Conservation (phyloP, 1,140 invertebrate species). For the Nautilus pompilius region DNA sequence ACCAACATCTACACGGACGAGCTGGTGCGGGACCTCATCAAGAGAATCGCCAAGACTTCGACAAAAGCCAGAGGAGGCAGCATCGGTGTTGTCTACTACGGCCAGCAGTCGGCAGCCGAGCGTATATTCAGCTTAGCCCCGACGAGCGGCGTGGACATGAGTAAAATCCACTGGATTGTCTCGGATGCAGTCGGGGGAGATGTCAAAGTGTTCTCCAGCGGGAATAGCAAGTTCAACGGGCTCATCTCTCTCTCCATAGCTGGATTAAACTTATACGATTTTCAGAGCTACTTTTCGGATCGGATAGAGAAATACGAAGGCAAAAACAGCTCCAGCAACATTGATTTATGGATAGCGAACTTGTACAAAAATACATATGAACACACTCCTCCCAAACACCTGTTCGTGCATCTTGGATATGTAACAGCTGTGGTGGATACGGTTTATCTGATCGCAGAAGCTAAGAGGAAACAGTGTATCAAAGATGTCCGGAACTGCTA, state of each 20-base stretch:
- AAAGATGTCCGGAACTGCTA: not conserved
- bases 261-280: conserved; percentile 11
- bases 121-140: conserved; percentile 12
- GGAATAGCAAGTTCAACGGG: conserved; percentile 7
- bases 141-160: conserved; percentile 1
- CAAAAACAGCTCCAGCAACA: not conserved
- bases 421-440: not conserved
- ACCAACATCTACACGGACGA: not conserved
- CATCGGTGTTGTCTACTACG: conserved; percentile 32
- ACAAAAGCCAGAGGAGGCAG: conserved; percentile 19
- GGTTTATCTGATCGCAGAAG: not conserved
- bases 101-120: conserved; percentile 18
- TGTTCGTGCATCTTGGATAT: not conserved
- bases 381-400: not conserved
- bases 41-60: conserved; percentile 11
- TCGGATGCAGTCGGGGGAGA: conserved; percentile 24
- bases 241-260: conserved; percentile 19
- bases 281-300: not conserved
- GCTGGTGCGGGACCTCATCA: not conserved
- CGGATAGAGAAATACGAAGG: not conserved
- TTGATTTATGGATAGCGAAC: not conserved
- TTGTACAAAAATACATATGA: not conserved
- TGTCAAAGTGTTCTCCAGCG: conserved; percentile 6
- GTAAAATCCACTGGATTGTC: conserved; percentile 27
- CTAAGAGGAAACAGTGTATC: not conserved